Evolutionary conservation across 2,113 vertebrate genomes (phyloP).

Genomic region (Odontophorus gujanensis): DNA sequence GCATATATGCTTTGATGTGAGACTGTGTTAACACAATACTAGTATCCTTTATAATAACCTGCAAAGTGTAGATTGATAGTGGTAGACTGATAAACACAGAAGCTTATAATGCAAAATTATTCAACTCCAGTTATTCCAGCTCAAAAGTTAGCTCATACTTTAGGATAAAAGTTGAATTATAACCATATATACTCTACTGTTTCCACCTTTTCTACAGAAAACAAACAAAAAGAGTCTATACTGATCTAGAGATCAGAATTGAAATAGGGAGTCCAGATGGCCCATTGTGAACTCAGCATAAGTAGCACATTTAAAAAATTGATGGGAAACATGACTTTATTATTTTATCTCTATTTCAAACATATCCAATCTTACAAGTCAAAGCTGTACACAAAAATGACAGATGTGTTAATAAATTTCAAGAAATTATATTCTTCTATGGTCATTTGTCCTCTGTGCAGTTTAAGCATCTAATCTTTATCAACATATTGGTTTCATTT

Average conservation of each 20-base stretch:
- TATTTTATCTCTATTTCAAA: background rate
- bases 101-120: background rate
- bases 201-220: background rate
- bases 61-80: background rate
- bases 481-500: background rate
- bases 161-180: background rate
- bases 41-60: constrained; percentile 98
- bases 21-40: constrained; percentile 94
- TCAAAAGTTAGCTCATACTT: background rate
- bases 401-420: background rate
- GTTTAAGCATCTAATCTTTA: background rate
- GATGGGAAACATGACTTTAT: background rate
- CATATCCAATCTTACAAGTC: background rate
- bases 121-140: background rate
- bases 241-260: background rate
- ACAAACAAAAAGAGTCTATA: background rate
- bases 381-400: background rate
- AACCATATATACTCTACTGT: background rate
- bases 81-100: background rate
- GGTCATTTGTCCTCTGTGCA: background rate
- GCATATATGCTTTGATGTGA: constrained; percentile 96
- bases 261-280: background rate
- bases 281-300: background rate
- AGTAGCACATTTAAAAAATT: background rate
- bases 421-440: background rate